phyloP scores from a whole-genome alignment of 1,140 invertebrate genomes.

The Riptortus pedestris region DNA sequence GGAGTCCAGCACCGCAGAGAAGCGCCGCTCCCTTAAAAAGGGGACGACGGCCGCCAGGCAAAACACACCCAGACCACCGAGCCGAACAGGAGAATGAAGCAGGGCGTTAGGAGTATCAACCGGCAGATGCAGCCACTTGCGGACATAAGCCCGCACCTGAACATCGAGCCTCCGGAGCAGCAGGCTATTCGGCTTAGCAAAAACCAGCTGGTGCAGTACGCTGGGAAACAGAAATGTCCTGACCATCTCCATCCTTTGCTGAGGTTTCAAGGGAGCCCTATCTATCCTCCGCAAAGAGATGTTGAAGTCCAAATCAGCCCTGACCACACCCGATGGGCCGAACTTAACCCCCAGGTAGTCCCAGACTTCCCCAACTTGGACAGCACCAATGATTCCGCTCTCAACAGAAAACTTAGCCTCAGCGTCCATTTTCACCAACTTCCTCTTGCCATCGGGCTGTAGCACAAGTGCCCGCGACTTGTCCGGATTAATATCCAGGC shows the following conservation, averaged over 20 bases:
- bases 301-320: neutral
- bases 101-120: constrained; percentile 25
- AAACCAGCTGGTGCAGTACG: neutral
- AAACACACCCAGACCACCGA: constrained; percentile 25
- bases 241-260: neutral
- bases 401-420: neutral
- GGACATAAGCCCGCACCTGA: neutral
- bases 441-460: neutral
- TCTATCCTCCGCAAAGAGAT: neutral
- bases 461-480: neutral
- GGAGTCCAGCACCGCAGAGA: neutral
- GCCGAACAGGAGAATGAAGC: constrained; percentile 19
- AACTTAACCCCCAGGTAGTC: constrained; percentile 1
- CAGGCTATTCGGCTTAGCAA: neutral
- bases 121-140: constrained; percentile 25
- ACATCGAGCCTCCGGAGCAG: neutral
- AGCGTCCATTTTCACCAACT: neutral
- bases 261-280: neutral
- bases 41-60: neutral
- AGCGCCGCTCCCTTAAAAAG: neutral
- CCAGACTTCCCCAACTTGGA: neutral
- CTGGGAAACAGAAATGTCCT: neutral
- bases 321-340: neutral
- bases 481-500: neutral
- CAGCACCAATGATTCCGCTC: neutral